Evolutionary conservation across 2,888 invertebrate species (phyloP), one percentile per base, ranked within the genome.

Genomic region (Tachina fera): DNA sequence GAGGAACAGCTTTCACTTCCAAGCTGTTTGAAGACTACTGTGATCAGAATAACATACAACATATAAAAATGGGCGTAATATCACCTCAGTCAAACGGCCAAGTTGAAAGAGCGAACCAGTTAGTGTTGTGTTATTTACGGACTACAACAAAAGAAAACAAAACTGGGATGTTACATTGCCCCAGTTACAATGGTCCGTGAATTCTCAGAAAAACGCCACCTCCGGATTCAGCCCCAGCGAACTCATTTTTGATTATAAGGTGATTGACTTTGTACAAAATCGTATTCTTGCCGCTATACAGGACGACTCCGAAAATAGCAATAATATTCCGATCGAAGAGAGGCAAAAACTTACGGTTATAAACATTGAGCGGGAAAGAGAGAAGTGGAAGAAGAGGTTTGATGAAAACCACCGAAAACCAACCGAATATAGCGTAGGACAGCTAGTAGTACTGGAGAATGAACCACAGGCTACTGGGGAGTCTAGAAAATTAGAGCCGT

Each of bases 1-100:
- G n/a, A n/a, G n/a, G n/a, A n/a, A n/a, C n/a, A n/a, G n/a, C 56
- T 11, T 56, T 56, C 11, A 56, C 56, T 5, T 80, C 77, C 1
- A 89, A 22, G 83, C 88, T 11, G 87, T 89, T 45, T 88, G 87
- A 74, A 88, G 83, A 49, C 11, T 83, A 63, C 16, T 74, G 70
- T 11, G 22, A 68, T 11, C 56, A 41, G 51, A 77, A 87, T 43
- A 67, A 58, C 14, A 83, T 82, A 22, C 22, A 22, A 22, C 22
- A 22, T 22, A 22, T 22, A 1, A 22, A 22, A 22, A 22, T 3
- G 22, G 22, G 1, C 22, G 22, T 22, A 22, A 22, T 1, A 22
- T 2, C 22, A 22, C 22, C 22, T 3, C 22, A 3, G 22, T 1
- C 22, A 22, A 22, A 22, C 22, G 22, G 22, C 22, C 22, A 22